Evolutionary conservation across 2,797 vertebrate species (phyloP), one percentile per base, ranked within the genome.

Genomic region (Pampus argenteus): DNA sequence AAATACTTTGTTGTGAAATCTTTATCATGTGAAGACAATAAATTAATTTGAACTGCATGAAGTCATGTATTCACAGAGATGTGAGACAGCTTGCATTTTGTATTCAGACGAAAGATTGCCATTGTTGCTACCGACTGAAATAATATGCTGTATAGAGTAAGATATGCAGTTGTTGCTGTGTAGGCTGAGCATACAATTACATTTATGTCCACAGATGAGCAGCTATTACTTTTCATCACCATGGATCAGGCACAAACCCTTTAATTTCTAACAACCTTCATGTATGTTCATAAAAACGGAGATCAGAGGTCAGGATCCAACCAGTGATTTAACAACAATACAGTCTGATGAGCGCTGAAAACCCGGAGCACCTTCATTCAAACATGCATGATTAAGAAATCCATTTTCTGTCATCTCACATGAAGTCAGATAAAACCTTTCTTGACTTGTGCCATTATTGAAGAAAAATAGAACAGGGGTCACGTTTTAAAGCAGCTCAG

Each of bases 301-400:
- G 78, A 78, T 65, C 91, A 92, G 78, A 90, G 92, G 91, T 93
- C 88, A 91, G 60, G 52, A 72, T 69, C 42, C 59, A 93, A 90
- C 86, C 86, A 60, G 89, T 91, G 76, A 93, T 95, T 93, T 93
- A 52, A 75, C 71, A 83, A 93, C 93, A 94, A 93, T 93, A 76
- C 69, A 59, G 72, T 68, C 89, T 94, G 94, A 95, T 94, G 90
- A 93, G 80, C 45, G 66, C 64, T 50, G 42, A 89, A 82, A 83
- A 77, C 72, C 74, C 61, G 48, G 49, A 74, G 75, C 84, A 79
- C 77, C 56, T 79, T 84, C 71, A 59, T 71, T 85, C 83, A 89
- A 85, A 87, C 76, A 81, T 10, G 45, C 20, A 76, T 89, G 85
- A 93, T 92, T 92, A 86, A 77, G 66, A 92, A 93, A 93, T 93